These are phyloP conservation scores for Regulus satrapa DNA, from an alignment of 2,113 vertebrate genomes.

Conservation along the genomic window DNA sequence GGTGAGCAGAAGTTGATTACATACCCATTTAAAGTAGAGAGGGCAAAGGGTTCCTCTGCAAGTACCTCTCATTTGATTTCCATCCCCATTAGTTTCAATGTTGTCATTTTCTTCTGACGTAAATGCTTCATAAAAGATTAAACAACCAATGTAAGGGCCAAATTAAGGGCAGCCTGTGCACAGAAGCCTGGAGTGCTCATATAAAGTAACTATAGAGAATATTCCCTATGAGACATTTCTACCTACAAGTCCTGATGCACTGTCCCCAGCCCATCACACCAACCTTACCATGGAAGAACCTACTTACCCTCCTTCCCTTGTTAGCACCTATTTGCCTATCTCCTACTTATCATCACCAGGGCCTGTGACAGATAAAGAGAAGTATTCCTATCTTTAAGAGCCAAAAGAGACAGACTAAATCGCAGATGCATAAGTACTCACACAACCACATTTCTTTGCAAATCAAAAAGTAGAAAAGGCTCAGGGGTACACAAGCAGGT, in stretches of 20 bases:
- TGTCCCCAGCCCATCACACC: background rate
- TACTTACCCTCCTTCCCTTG: too few species aligned
- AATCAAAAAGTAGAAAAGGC: background rate
- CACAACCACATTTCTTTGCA: background rate
- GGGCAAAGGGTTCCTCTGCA: background rate
- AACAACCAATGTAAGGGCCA: background rate
- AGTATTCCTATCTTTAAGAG: accelerated
- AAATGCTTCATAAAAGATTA: conserved; percentile 10
- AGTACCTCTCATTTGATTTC: background rate
- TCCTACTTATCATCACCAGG: background rate
- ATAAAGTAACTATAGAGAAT: background rate
- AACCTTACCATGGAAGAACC: background rate
- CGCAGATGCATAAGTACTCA: background rate
- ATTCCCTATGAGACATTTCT: background rate
- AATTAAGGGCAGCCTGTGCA: background rate
- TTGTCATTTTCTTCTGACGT: background rate
- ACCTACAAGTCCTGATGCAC: background rate
- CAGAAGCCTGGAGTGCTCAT: background rate
- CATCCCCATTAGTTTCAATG: background rate
- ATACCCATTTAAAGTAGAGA: background rate
- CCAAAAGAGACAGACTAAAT: background rate
- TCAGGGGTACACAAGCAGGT: background rate
- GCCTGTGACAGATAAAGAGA: background rate
- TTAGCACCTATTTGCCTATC: background rate
- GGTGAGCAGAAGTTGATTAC: background rate